Evolutionary conservation across 2,797 vertebrate species (phyloP), one percentile per base, ranked within the genome.

Genomic region (Protosalanx chinensis): DNA sequence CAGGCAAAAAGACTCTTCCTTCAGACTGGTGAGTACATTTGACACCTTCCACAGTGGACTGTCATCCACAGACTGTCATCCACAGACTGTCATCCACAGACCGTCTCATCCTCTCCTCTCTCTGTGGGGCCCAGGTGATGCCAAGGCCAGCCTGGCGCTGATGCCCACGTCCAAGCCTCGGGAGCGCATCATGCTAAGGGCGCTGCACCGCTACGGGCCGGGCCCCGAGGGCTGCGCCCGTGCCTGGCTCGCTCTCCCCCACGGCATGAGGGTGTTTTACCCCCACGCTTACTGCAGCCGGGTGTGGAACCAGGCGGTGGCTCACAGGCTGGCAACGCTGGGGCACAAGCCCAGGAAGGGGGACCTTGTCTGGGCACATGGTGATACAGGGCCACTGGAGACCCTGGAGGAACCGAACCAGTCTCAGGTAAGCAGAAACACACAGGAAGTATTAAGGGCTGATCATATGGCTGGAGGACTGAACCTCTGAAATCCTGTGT

Each of bases 241-340:
- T 60, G 95, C 92, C 0, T 98, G 97, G 96, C 94, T 98, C 83
- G 96, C 89, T 73, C 91, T 99, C 60, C 97, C 97, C n/a, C 95
- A 98, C 76, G 91, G 93, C 84, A 94, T 93, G 91, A 94, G 96
- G 62, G 88, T 97, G 78, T 97, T 99, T 88, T 98, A 98, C 56
- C 75, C 94, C 30, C 97, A 99, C 6, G 95, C 97, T 15, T 99
- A 97, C 82, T 97, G 95, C 32, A 58, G 67, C 78, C 96, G 94
- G 76, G 83, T 98, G 76, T 98, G 97, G 96, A 99, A 98, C 6
- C 93, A 97, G 68, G 96, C 95, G 0, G 91, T 85, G 0, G 93
- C 93, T 0, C 94, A 94, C 33, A 90, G 97, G 66, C 82, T 99
- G 81, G 78, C 79, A 16, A 86, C 80, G 0, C 93, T 97, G 10